phyloP scores from a whole-genome alignment of 1,140 invertebrate species.

The Listronotus oregonensis region DNA sequence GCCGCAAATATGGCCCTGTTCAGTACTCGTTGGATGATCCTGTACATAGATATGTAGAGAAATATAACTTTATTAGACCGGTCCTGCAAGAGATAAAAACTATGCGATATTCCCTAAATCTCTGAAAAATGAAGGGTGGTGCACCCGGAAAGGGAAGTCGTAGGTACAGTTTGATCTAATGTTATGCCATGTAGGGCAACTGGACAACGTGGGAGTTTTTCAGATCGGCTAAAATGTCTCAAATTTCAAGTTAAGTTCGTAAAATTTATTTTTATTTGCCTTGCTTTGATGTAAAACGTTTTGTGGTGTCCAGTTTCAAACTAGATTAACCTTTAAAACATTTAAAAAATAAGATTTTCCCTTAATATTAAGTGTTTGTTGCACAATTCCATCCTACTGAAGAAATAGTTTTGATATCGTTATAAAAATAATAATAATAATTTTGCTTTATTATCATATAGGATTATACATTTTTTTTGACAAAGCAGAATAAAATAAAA shows the following conservation, averaged over 20 bases:
- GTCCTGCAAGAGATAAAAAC: conserved; percentile 13
- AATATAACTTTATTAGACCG: neutral
- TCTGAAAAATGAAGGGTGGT: conserved; percentile 35
- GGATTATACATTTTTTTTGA: no score
- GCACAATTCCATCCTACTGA: no score
- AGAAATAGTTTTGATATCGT: no score
- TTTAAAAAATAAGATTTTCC: no score
- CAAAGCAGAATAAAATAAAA: no score
- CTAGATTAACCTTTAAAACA: no score
- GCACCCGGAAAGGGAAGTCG: conserved; percentile 34
- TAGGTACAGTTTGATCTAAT: conserved; percentile 34
- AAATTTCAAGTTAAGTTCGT: conserved; percentile 1
- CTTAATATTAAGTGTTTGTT: no score
- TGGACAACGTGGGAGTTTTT: conserved; percentile 25
- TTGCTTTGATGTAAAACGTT: conserved; percentile 3
- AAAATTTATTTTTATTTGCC: conserved; percentile 2
- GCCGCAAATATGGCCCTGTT: no score
- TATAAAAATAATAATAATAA: no score
- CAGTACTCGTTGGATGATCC: neutral
- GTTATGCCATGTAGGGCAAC: conserved; percentile 21
- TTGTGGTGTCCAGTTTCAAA: conserved; percentile 9
- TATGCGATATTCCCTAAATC: conserved; percentile 29
- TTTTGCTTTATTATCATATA: no score
- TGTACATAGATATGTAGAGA: no score
- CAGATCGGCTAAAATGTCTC: conserved; percentile 1